Conservation (phyloP, 2,888 invertebrate species). For the Malacosoma neustria region DNA sequence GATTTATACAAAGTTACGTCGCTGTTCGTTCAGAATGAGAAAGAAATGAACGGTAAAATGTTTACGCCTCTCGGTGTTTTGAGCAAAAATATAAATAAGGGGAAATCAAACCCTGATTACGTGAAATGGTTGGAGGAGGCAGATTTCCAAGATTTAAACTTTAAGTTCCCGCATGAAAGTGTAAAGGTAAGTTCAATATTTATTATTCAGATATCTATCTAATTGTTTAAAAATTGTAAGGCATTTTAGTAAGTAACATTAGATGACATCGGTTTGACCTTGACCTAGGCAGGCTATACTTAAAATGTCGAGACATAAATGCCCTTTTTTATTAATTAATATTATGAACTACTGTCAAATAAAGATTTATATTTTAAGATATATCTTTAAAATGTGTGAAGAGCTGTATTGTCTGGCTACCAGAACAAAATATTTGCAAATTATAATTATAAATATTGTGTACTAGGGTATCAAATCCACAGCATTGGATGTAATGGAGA, state of each 20-base stretch:
- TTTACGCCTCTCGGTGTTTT: slow-evolving; percentile 63
- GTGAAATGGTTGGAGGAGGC: slow-evolving; percentile 52
- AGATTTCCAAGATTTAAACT: slow-evolving; percentile 47
- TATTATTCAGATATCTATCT: too few relatives aligned
- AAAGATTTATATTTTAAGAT: too few relatives aligned
- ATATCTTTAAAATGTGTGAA: too few relatives aligned
- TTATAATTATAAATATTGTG: too few relatives aligned
- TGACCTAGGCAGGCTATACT: slow-evolving; percentile 12
- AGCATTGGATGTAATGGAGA: too few relatives aligned
- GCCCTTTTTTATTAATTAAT: too few relatives aligned
- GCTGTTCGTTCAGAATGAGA: slow-evolving; percentile 63
- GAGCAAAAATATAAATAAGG: slow-evolving; percentile 50
- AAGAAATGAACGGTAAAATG: slow-evolving; percentile 61
- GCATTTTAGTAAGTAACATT: background rate
- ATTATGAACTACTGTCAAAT: too few relatives aligned
- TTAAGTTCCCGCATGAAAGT: slow-evolving; percentile 69
- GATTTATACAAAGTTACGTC: slow-evolving; percentile 64
- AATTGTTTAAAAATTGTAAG: background rate
- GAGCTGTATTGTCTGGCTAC: too few relatives aligned
- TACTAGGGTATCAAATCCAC: too few relatives aligned
- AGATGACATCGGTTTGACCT: slow-evolving; percentile 13
- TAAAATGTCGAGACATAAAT: too few relatives aligned
- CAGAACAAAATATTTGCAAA: too few relatives aligned
- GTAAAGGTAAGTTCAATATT: slow-evolving; percentile 32
- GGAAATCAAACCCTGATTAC: slow-evolving; percentile 49